These are phyloP conservation scores for Julus scanicus DNA, from an alignment of 2,888 invertebrate species.

Conservation along the genomic window DNA sequence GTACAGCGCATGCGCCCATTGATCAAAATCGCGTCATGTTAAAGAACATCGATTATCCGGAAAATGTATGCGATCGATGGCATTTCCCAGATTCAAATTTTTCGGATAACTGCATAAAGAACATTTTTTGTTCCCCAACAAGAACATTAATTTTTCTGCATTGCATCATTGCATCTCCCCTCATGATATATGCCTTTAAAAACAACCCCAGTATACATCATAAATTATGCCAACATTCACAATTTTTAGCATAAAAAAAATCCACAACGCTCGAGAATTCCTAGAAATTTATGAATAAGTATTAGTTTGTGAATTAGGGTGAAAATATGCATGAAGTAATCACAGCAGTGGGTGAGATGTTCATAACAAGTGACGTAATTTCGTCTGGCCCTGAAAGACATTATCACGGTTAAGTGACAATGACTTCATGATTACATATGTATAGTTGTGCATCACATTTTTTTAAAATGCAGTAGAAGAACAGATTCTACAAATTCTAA, in stretches of 20 bases:
- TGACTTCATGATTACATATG: too few species aligned
- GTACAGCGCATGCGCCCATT: not conserved
- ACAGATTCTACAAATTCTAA: too few species aligned
- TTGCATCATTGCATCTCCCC: not conserved
- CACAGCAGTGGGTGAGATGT: not conserved
- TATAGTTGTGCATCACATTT: too few species aligned
- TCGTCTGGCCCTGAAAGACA: not conserved
- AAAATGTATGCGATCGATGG: not conserved
- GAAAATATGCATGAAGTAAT: not conserved
- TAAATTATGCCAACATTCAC: not conserved
- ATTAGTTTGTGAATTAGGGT: not conserved
- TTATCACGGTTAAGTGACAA: too few species aligned
- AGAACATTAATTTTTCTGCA: not conserved
- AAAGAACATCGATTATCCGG: not conserved
- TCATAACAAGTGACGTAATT: not conserved
- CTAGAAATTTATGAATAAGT: not conserved
- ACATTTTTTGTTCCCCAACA: not conserved
- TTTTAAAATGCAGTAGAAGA: too few species aligned
- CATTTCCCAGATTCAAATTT: not conserved
- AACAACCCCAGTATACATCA: not conserved
- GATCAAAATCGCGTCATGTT: not conserved
- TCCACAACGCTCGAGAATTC: not conserved
- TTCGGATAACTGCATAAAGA: not conserved
- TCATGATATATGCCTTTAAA: not conserved
- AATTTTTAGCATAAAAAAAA: not conserved